Conservation (phyloP, 2,888 invertebrate species). For the Molorchus minor region DNA sequence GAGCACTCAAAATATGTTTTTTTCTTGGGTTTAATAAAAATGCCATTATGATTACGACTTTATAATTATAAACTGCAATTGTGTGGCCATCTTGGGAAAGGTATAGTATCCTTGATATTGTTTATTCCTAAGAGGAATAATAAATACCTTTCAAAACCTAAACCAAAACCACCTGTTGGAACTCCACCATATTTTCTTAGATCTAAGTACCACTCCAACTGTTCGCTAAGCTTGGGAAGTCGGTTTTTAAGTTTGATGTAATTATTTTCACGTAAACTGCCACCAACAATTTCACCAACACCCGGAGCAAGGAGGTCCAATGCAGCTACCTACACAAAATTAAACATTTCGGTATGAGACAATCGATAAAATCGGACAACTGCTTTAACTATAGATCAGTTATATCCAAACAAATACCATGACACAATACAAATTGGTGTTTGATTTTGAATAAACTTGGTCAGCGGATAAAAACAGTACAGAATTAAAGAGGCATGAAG, state of each 20-base stretch:
- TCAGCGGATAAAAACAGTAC: too few species aligned
- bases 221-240: constrained; percentile 66
- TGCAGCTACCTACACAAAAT: constrained; percentile 72
- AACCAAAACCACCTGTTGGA: constrained; percentile 93
- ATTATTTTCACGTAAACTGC: constrained; percentile 89
- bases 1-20: too few species aligned
- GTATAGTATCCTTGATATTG: constrained; percentile 94
- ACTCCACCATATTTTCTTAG: constrained; percentile 88
- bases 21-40: too few species aligned
- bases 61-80: constrained; percentile 74
- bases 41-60: not conserved
- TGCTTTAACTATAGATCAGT: not conserved
- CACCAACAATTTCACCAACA: constrained; percentile 95
- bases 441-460: not conserved
- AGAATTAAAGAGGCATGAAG: not conserved
- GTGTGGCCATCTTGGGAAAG: constrained; percentile 95
- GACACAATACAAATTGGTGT: not conserved
- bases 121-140: constrained; percentile 81
- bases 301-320: constrained; percentile 88
- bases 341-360: too few species aligned
- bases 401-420: not conserved
- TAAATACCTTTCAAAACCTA: constrained; percentile 93
- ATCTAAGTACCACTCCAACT: constrained; percentile 88
- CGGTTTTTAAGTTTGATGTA: constrained; percentile 70
- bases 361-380: too few species aligned